Base-by-base conservation (phyloP, 1,140 invertebrate species). In the Trinorchestia longiramus region DNA sequence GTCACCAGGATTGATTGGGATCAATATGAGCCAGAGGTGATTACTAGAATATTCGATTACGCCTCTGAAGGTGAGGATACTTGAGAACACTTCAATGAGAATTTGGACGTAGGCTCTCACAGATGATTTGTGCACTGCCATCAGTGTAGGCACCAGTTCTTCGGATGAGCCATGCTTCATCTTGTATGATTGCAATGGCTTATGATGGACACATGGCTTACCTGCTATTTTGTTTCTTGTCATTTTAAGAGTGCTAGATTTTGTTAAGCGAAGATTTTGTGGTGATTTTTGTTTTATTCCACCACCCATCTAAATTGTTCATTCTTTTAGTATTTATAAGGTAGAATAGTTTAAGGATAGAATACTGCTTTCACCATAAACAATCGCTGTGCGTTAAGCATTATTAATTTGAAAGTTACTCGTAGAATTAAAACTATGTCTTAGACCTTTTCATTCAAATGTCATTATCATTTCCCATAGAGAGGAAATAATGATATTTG, bases 1-100 rank as follows among this genome's bases (percentile, higher is more conserved):
- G 43, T 45, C 92, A 45, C 92, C 43, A 94, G 92, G 92, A 94
- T 94, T 45, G 47, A 94, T 94, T 94, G 92, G 92, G 92, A 94
- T 94, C 92, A 94, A 94, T 94, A 94, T 40, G 92, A 36, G 36
- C 41, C 15, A 1, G 44, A 43, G 43, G 92, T 45, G 15, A 19
- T n/a, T 42, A 40, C 36, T 47, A 45, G 92, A 94, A 94, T 94
- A 94, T 94, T 94, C 43, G 92, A 94, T 94, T n/a, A 94, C 92
- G 43, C 43, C 40, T 8, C 43, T 44, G 92, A 77, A 77, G 8
- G 8, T 77, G 92, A 94, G 92, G 92, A 94, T 94, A 94, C 44
- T 77, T 77, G 62, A 77, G 62, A 77, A 77, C 36, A 77, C 62
- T 77, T 77, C 62, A 77, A 15, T 77, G 11, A 28, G 62, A 77